These are phyloP conservation scores for Dichetophora obliterata DNA, from an alignment of 2,888 invertebrate species.

Conservation along the genomic window DNA sequence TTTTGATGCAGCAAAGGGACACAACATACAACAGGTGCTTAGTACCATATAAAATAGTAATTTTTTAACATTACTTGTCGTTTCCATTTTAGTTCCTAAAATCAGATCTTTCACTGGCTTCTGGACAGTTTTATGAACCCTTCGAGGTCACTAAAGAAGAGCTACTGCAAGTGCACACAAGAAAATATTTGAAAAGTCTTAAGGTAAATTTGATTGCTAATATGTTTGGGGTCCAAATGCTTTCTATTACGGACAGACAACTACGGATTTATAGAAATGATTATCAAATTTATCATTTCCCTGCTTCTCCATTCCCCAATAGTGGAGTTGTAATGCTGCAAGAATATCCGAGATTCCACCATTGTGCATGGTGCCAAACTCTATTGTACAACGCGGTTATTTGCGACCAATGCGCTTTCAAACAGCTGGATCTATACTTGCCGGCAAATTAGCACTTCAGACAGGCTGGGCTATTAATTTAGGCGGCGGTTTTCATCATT, in stretches of 20 bases:
- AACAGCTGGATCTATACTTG: conserved; percentile 85
- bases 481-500: conserved; percentile 92
- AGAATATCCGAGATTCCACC: conserved; percentile 83
- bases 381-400: conserved; percentile 80
- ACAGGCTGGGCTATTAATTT: conserved; percentile 91
- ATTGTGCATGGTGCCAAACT: conserved; percentile 82
- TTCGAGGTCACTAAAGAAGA: conserved; percentile 80
- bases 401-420: conserved; percentile 84
- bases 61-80: background rate
- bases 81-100: conserved; percentile 71
- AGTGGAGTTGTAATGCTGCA: conserved; percentile 87
- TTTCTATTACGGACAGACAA: no score
- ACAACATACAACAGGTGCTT: conserved; percentile 78
- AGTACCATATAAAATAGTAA: background rate
- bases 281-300: background rate
- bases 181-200: conserved; percentile 80
- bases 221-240: background rate
- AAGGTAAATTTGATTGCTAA: conserved; percentile 72
- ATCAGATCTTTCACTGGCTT: conserved; percentile 75
- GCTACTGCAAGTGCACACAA: conserved; percentile 81
- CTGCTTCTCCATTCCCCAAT: conserved; percentile 57
- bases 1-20: conserved; percentile 91
- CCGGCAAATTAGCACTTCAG: conserved; percentile 85
- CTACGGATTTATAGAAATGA: no score
- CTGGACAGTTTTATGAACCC: conserved; percentile 77